A percentile compares a stretch with the other conserved stretches of the same genome.
Conservation (phyloP, 2,113 vertebrate species). For the Catharus minimus region DNA sequence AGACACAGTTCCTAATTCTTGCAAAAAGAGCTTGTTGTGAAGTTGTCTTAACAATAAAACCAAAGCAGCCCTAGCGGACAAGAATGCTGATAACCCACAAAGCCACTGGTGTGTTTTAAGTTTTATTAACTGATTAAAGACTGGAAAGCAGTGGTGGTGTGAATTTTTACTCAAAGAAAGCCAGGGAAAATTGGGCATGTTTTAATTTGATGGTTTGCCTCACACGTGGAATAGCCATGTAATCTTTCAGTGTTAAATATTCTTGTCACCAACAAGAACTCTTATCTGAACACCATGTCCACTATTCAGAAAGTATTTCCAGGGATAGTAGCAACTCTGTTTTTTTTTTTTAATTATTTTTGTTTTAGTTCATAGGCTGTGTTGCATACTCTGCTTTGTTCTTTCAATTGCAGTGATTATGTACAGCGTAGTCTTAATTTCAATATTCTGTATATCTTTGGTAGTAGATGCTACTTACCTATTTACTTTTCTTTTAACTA, state of each 20-base stretch:
- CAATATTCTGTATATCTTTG: neutral
- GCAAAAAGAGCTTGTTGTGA: conserved; percentile 19
- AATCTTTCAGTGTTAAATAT: neutral
- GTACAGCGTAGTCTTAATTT: neutral
- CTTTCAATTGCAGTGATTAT: neutral
- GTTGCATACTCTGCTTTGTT: neutral
- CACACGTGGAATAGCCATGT: neutral
- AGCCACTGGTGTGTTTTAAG: neutral
- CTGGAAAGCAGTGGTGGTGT: neutral
- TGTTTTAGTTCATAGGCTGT: neutral
- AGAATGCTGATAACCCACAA: neutral
- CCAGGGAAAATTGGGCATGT: neutral
- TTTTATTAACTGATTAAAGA: neutral
- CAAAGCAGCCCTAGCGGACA: neutral
- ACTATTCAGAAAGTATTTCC: neutral
- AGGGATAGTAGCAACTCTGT: neutral
- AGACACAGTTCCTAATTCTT: neutral
- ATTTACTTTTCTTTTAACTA: neutral
- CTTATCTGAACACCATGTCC: neutral
- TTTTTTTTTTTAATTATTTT: neutral
- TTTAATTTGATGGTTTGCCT: neutral
- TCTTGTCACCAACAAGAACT: neutral
- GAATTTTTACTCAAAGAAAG: neutral
- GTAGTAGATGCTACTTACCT: neutral
- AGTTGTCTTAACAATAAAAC: neutral